These are phyloP conservation scores for Pammene aurita DNA, from an alignment of 2,888 invertebrate genomes.

Conservation along the genomic window DNA sequence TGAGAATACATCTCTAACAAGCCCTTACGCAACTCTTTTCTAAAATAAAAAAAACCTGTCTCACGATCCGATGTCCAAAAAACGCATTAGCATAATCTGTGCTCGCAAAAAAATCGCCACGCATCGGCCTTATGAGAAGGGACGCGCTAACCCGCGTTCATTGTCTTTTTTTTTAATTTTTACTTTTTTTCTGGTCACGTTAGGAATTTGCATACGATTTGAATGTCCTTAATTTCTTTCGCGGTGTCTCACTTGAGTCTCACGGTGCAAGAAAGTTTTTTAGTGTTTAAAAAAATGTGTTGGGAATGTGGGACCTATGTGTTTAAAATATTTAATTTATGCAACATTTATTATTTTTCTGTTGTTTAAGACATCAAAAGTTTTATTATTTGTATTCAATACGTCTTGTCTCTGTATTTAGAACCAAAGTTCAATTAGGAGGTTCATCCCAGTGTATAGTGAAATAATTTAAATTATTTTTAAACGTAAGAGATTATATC, in stretches of 20 bases:
- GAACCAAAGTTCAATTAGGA: no score
- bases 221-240: slow-evolving; percentile 39
- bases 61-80: slow-evolving; percentile 72
- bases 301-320: slow-evolving; percentile 31
- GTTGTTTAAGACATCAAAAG: slow-evolving; percentile 1
- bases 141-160: slow-evolving; percentile 52
- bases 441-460: no score
- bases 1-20: slow-evolving; percentile 39
- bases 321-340: slow-evolving; percentile 38
- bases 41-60: slow-evolving; percentile 60
- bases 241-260: no score
- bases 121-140: slow-evolving; percentile 67
- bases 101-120: slow-evolving; percentile 74
- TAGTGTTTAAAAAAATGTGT: slow-evolving; percentile 37
- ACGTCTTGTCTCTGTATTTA: no score
- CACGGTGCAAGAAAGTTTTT: slow-evolving; percentile 39
- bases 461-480: no score
- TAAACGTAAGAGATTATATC: no score
- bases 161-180: slow-evolving; percentile 52
- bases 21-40: slow-evolving; percentile 50
- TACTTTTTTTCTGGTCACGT: slow-evolving; percentile 40
- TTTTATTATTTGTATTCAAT: background rate
- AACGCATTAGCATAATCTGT: slow-evolving; percentile 77
- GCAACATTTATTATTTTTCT: slow-evolving; percentile 18
- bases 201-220: slow-evolving; percentile 39